Evolutionary conservation across 2,888 invertebrate genomes (phyloP).

Genomic region (Morinoia aosen): DNA sequence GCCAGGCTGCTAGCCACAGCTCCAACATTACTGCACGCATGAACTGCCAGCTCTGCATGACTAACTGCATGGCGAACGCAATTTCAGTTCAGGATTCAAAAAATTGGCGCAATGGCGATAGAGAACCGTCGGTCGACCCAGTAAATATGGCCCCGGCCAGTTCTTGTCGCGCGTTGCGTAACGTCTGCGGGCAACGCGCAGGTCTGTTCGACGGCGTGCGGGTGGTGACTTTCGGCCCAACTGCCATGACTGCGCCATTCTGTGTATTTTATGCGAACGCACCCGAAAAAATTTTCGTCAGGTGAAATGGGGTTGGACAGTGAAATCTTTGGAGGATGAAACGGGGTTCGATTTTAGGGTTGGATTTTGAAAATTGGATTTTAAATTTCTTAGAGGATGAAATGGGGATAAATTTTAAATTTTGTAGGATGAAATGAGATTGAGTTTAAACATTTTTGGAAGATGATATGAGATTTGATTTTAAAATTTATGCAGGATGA

Average conservation of each 20-base stretch:
- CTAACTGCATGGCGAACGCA: neutral
- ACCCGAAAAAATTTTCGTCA: neutral
- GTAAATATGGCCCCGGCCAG: neutral
- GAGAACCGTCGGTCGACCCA: neutral
- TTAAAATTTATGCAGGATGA: too few relatives aligned
- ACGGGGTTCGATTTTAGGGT: too few relatives aligned
- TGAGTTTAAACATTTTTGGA: too few relatives aligned
- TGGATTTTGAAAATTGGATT: too few relatives aligned
- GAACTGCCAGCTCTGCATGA: neutral
- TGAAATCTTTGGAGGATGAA: too few relatives aligned
- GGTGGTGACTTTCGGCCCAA: neutral
- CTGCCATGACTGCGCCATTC: neutral
- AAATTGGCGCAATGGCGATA: neutral
- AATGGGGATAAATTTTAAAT: too few relatives aligned
- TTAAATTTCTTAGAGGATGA: too few relatives aligned
- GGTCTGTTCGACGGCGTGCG: neutral
- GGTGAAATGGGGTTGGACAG: too few relatives aligned
- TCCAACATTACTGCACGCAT: neutral
- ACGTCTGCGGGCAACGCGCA: neutral
- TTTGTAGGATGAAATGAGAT: too few relatives aligned
- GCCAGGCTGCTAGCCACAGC: neutral
- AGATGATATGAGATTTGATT: too few relatives aligned
- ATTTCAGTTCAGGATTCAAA: neutral
- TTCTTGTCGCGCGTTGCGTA: neutral
- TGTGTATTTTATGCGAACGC: neutral